Base-by-base conservation (phyloP, 1,140 invertebrate genomes). In the Heliothis virescens region DNA sequence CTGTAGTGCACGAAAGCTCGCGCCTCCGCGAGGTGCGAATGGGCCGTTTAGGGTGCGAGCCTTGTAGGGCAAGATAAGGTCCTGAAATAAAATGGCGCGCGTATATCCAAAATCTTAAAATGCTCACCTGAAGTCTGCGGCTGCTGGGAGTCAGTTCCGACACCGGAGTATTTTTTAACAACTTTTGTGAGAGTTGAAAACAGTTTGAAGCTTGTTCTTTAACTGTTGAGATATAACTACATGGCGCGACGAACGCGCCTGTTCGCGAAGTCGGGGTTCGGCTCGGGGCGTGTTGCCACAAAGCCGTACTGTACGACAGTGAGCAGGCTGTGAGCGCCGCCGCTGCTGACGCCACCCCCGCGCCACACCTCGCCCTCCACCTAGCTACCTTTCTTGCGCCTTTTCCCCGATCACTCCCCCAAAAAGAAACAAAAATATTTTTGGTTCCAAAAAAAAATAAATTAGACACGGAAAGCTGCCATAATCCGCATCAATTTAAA, bases 101-200 rank as follows among this genome's bases (percentile, higher is more conserved):
- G 76, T 65, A 76, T 41, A 34, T 74, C 60, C 73, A 72, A 77
- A 48, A 81, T 67, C n/a, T 12, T 34, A 81, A 82, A 53, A 53
- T 82, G 88, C 91, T 91, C 59, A 92, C 91, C 90, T 60, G 88
- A 88, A 84, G 82, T 82, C 73, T 86, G 85, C 50, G 88, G 75
- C 75, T 80, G 67, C 57, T 81, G 86, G 79, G 65, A 79, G 21
- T 88, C 90, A 67, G 85, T 79, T 74, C 83, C 79, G 65, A 77
- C 85, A 69, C 84, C 81, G 76, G 83, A 84, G 69, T 82, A 84
- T 83, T 85, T 90, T 84, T 86, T 87, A 63, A 90, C 83, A 85
- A 91, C 88, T 91, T 91, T 92, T 81, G 84, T 69, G 48, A 89
- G 79, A 87, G 82, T 92, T 89, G 85, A 86, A 81, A 90, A 84